phyloP scores from a whole-genome alignment of 2,888 invertebrate genomes.

The Philopedon plagiatum region DNA sequence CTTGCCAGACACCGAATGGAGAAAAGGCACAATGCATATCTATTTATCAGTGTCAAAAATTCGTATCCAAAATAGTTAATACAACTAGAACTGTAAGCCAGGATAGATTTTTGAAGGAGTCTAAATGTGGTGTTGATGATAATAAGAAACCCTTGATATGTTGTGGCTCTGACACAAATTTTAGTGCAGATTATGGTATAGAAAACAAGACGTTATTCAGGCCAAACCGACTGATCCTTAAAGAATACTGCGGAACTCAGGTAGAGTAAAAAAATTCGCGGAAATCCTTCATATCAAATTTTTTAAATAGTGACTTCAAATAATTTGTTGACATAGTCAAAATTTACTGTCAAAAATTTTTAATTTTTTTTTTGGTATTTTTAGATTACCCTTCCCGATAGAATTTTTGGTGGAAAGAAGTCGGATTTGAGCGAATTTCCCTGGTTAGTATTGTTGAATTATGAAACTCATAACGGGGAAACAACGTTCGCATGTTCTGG shows the following conservation, averaged over 20 bases:
- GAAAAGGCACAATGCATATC: slow-evolving; percentile 68
- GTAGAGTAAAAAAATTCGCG: slow-evolving; percentile 32
- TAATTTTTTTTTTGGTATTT: too few species aligned
- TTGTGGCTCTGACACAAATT: slow-evolving; percentile 65
- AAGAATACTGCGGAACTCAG: slow-evolving; percentile 53
- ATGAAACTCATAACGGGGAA: slow-evolving; percentile 55
- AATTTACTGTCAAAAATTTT: too few species aligned
- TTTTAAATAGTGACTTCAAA: too few species aligned
- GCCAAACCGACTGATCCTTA: slow-evolving; percentile 7
- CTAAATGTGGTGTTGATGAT: slow-evolving; percentile 72
- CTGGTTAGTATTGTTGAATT: slow-evolving; percentile 70
- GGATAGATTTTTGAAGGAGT: slow-evolving; percentile 68
- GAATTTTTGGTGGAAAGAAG: slow-evolving; percentile 65
- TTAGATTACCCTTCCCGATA: slow-evolving; percentile 53
- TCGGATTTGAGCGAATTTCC: slow-evolving; percentile 70
- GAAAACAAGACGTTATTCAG: neutral
- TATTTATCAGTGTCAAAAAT: slow-evolving; percentile 68
- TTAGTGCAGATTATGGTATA: neutral
- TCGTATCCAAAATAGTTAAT: slow-evolving; percentile 61
- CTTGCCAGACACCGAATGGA: slow-evolving; percentile 69
- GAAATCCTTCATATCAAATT: neutral
- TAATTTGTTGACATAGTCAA: too few species aligned
- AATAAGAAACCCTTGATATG: slow-evolving; percentile 69
- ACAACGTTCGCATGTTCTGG: slow-evolving; percentile 69
- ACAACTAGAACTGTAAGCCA: slow-evolving; percentile 60